A percentile compares a stretch with the other conserved stretches of the same genome.
Conservation (phyloP, 2,888 invertebrate genomes). For the Thecophora atra region DNA sequence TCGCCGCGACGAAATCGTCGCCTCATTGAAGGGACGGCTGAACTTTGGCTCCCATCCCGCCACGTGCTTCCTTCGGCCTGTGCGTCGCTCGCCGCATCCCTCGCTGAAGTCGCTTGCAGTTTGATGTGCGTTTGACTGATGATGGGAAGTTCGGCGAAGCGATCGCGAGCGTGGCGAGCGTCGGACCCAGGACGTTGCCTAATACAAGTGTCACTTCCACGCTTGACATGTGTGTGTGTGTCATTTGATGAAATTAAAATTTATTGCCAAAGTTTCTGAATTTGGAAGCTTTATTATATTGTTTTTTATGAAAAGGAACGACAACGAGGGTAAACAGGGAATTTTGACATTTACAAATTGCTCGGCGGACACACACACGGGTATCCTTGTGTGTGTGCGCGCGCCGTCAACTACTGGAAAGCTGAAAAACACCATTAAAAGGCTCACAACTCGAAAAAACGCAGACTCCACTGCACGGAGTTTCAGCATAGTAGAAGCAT, state of each 20-base stretch:
- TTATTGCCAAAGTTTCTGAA: slow-evolving; percentile 1
- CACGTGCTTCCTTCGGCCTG: no score
- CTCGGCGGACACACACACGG: background rate
- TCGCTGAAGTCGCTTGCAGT: background rate
- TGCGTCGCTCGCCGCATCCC: background rate
- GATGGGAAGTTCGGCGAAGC: background rate
- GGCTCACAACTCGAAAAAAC: background rate
- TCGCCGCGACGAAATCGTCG: no score
- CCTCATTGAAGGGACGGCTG: no score
- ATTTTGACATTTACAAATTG: slow-evolving; percentile 27
- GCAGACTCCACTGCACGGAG: background rate
- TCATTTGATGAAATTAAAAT: slow-evolving; percentile 20
- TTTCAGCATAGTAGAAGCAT: background rate
- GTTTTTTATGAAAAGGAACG: background rate
- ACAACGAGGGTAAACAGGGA: background rate
- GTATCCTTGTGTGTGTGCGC: background rate
- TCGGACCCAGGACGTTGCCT: background rate
- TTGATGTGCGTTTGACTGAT: slow-evolving; percentile 1
- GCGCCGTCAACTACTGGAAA: background rate
- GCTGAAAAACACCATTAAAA: background rate
- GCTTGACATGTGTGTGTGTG: background rate
- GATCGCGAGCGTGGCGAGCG: background rate
- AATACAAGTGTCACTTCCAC: slow-evolving; percentile 19
- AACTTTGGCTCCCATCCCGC: no score
- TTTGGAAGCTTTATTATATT: slow-evolving; percentile 17